These are phyloP conservation scores for Phoebastria nigripes DNA, from an alignment of 2,797 vertebrate species.

Conservation along the genomic window DNA sequence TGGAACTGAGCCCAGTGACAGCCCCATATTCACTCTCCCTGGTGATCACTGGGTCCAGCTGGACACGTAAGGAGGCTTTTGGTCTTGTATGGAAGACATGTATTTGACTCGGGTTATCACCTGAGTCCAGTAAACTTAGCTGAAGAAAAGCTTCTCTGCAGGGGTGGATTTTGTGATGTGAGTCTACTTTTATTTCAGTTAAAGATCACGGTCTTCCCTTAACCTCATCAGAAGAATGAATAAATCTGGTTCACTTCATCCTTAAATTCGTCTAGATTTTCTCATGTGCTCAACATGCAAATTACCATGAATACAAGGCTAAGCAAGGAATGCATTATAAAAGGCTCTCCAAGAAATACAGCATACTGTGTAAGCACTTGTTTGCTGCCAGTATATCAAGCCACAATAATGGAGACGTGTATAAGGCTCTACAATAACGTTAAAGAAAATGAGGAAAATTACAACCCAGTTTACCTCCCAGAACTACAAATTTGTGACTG, in stretches of 20 bases:
- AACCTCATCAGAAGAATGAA: neutral
- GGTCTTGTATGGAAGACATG: neutral
- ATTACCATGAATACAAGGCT: neutral
- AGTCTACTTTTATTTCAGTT: neutral
- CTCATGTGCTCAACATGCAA: neutral
- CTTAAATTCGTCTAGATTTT: neutral
- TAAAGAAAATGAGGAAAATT: neutral
- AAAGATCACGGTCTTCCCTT: neutral
- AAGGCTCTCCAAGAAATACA: neutral
- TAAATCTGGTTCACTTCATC: neutral
- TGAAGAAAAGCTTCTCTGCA: neutral
- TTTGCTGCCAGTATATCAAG: neutral
- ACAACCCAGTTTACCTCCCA: neutral
- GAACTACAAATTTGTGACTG: neutral
- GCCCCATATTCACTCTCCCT: rapidly evolving
- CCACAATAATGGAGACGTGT: neutral
- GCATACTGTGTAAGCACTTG: neutral
- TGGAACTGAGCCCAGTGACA: neutral
- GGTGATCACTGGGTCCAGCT: neutral
- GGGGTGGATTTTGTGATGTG: neutral
- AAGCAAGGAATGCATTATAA: neutral
- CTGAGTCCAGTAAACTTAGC: neutral
- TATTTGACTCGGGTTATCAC: neutral
- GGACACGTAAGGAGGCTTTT: neutral
- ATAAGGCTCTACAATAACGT: neutral